These are phyloP conservation scores for Eurois occulta DNA, from an alignment of 2,888 invertebrate species.

Conservation along the genomic window DNA sequence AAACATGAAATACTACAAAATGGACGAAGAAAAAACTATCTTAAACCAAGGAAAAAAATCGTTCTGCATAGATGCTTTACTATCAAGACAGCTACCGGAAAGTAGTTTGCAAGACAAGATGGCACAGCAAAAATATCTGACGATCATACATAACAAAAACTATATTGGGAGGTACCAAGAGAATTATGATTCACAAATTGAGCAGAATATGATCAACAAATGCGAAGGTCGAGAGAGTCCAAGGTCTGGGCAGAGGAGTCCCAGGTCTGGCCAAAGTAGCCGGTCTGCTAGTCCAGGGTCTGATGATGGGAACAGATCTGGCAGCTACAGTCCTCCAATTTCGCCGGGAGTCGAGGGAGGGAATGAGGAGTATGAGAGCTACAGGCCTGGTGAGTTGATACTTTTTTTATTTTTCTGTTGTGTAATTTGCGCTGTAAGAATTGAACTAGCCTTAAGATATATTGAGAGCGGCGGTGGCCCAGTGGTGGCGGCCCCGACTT, in stretches of 20 bases:
- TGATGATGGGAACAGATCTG: slow-evolving; percentile 91
- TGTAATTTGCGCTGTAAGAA: no score
- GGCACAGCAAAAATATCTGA: slow-evolving; percentile 83
- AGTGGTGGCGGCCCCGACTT: no score
- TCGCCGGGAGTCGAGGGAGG: slow-evolving; percentile 96
- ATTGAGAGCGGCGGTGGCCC: no score
- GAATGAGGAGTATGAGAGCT: slow-evolving; percentile 84
- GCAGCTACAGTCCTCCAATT: slow-evolving; percentile 95
- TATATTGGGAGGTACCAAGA: slow-evolving; percentile 85
- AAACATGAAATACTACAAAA: slow-evolving; percentile 82
- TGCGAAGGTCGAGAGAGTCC: slow-evolving; percentile 78
- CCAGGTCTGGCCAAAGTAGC: slow-evolving; percentile 78
- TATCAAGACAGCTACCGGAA: slow-evolving; percentile 91
- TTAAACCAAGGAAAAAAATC: slow-evolving; percentile 92
- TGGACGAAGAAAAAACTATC: slow-evolving; percentile 83
- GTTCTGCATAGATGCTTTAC: slow-evolving; percentile 97
- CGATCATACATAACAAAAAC: slow-evolving; percentile 84
- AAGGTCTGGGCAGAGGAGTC: slow-evolving; percentile 65
- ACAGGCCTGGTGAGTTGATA: slow-evolving; percentile 84
- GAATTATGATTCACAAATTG: slow-evolving; percentile 87
- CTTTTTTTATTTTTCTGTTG: neutral
- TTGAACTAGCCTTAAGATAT: no score
- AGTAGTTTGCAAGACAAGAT: slow-evolving; percentile 80
- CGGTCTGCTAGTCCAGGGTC: slow-evolving; percentile 85
- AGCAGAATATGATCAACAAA: slow-evolving; percentile 86